Base-by-base conservation (phyloP, 2,113 vertebrate genomes). In the Embiotoca jacksoni region DNA sequence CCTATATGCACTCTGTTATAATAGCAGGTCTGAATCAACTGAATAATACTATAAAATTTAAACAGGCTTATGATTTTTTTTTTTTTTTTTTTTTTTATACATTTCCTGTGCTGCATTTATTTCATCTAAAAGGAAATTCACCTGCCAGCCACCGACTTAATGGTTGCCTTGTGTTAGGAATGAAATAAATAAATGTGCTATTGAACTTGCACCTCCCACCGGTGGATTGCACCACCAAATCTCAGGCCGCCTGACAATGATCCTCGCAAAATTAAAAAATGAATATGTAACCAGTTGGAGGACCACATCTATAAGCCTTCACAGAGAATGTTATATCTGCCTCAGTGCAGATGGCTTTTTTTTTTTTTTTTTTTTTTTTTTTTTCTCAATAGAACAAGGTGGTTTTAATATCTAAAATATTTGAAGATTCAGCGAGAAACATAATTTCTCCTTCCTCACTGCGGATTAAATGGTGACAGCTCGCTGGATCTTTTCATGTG, bases 381-480 rank as follows among this genome's bases (percentile, higher is more conserved):
- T 36, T 47, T 4, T 73, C 36, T 49, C 30, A 88, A 88, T 72
- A 69, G 80, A 88, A 88, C 73, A 81, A 86, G 80, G 84, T 88
- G 75, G 47, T 75, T 80, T 88, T 74, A 83, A 91, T 88, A 78
- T 86, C 82, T 78, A 59, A 88, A 92, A 86, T 92, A 90, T 92
- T 91, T 91, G 67, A 93, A 81, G 81, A 93, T 89, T 92, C 88
- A 92, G 85, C 79, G 15, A 87, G 75, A 87, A 92, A 87, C 79
- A 62, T 81, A 14, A 67, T 89, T 86, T 78, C 77, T 69, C 37
- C 44, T 23, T 69, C 72, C 69, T 84, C 47, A 1, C 71, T 11
- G 72, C 47, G 52, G 89, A 89, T 92, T 94, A 90, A 87, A 90
- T 33, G 39, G 75, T 80, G 89, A 91, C 86, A 88, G 75, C 78